These are phyloP conservation scores for Hypanus sabinus DNA, from an alignment of 2,113 vertebrate species.

Conservation along the genomic window DNA sequence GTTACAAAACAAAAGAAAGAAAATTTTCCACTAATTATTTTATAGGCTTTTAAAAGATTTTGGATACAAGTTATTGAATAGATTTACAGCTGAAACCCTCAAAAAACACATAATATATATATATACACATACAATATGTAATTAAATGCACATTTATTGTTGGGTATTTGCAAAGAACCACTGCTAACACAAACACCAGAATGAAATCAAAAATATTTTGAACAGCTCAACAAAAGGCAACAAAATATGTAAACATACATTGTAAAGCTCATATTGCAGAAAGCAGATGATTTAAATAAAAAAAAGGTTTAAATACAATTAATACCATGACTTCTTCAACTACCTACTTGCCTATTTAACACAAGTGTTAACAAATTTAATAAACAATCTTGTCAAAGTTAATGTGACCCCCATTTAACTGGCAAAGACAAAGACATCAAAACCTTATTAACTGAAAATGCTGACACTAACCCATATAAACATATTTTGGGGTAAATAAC, in stretches of 20 bases:
- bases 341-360: background rate
- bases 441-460: too few species aligned
- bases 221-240: background rate
- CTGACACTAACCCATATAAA: too few species aligned
- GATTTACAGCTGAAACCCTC: slow-evolving; percentile 3
- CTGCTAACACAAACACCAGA: background rate
- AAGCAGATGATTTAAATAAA: background rate
- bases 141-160: background rate
- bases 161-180: background rate
- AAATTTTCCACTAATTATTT: background rate
- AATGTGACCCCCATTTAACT: too few species aligned
- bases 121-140: background rate
- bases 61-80: background rate
- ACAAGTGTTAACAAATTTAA: background rate
- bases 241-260: background rate
- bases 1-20: background rate
- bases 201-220: slow-evolving; percentile 9
- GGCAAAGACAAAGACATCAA: too few species aligned
- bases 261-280: background rate
- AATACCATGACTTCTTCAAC: background rate
- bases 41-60: background rate
- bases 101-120: background rate
- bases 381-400: background rate
- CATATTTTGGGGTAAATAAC: too few species aligned
- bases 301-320: background rate